Evolutionary conservation across 2,113 vertebrate genomes (phyloP).

Genomic region (Cyanoderma ruficeps): DNA sequence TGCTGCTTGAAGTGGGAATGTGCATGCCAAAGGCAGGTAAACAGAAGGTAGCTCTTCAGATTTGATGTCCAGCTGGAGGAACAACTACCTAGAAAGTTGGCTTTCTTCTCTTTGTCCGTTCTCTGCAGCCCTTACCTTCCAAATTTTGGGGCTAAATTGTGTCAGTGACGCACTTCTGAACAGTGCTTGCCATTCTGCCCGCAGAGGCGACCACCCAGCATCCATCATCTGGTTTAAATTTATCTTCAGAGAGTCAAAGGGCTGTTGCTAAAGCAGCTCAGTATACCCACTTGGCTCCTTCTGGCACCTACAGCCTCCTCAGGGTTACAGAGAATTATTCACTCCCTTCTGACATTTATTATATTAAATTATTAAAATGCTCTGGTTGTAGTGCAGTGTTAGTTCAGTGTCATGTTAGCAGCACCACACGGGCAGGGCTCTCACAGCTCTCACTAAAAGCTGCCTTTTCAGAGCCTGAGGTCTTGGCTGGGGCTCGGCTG

Average conservation of each 20-base stretch:
- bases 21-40: not conserved
- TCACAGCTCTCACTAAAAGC: conserved; percentile 14
- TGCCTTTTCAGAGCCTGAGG: conserved; percentile 40
- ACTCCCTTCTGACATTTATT: conserved; percentile 60
- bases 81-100: not conserved
- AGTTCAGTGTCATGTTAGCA: conserved; percentile 57
- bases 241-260: conserved; percentile 51
- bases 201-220: conserved; percentile 43
- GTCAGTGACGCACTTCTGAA: not conserved
- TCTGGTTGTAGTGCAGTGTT: conserved; percentile 55
- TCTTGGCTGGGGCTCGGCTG: not conserved
- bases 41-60: not conserved
- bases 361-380: conserved; percentile 57
- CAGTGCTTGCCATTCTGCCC: conserved; percentile 37
- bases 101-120: not conserved
- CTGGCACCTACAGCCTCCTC: conserved; percentile 43
- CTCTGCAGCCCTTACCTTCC: not conserved
- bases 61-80: not conserved
- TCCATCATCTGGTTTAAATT: conserved; percentile 39
- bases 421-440: not conserved
- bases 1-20: not conserved
- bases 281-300: conserved; percentile 2
- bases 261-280: conserved; percentile 22
- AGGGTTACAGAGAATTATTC: conserved; percentile 62
- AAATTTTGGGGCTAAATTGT: not conserved